Conservation (phyloP, 2,797 vertebrate genomes). For the Agapornis canus region DNA sequence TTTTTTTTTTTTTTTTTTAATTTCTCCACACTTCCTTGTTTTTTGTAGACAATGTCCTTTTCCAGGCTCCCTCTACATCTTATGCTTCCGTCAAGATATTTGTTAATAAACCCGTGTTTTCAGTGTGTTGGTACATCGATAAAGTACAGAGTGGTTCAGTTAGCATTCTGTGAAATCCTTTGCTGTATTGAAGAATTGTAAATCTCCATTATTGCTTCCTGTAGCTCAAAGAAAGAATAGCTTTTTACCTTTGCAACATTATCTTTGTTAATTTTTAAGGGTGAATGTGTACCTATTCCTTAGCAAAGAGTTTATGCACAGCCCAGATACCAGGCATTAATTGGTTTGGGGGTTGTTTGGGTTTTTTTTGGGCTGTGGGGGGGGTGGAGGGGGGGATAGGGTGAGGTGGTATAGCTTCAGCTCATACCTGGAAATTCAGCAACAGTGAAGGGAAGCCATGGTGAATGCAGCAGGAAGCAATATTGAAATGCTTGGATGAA, state of each 20-base stretch:
- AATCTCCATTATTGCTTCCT: slow-evolving; percentile 83
- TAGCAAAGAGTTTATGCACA: neutral
- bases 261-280: slow-evolving; percentile 66
- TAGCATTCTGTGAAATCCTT: slow-evolving; percentile 82
- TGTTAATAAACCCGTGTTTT: slow-evolving; percentile 80
- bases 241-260: slow-evolving; percentile 18
- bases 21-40: neutral
- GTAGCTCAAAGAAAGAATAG: slow-evolving; percentile 76
- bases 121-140: slow-evolving; percentile 72
- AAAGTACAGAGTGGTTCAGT: slow-evolving; percentile 67
- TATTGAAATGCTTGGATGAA: neutral
- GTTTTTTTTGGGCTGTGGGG: neutral
- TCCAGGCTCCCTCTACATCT: neutral
- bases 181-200: slow-evolving; percentile 79
- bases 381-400: neutral
- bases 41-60: neutral
- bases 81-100: slow-evolving; percentile 49
- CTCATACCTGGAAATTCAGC: slow-evolving; percentile 16
- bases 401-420: neutral
- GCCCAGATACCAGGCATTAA: neutral
- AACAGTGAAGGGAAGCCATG: neutral
- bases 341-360: neutral
- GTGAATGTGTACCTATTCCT: neutral
- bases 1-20: too few species aligned
- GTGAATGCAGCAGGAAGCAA: neutral